Percentiles rank a stretch among this genome's conserved stretches.
phyloP scores from a whole-genome alignment of 2,797 vertebrate genomes.

The Hydrolagus colliei region DNA sequence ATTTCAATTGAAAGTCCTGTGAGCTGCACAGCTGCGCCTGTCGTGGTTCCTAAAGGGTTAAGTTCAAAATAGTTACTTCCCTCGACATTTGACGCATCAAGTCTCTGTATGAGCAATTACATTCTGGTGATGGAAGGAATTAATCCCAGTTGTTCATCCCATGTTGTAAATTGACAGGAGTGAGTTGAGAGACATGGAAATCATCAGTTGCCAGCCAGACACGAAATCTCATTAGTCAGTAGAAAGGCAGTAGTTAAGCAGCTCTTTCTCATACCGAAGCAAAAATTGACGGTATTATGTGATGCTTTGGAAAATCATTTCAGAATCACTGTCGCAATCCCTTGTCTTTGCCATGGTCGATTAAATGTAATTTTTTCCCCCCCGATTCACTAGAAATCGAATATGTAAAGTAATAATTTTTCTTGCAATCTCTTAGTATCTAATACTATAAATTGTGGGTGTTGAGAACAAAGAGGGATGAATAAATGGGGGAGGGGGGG shows the following conservation, averaged over 20 bases:
- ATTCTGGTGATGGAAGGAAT: neutral
- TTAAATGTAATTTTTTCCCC: conserved; percentile 7
- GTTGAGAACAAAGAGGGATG: no score
- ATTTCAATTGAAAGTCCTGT: no score
- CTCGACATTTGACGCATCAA: neutral
- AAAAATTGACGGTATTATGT: neutral
- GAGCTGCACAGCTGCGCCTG: no score
- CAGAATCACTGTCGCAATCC: neutral
- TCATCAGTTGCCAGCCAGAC: no score
- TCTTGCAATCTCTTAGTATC: neutral
- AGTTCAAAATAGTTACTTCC: neutral
- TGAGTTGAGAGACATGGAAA: neutral
- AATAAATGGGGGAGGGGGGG: no score
- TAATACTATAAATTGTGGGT: no score
- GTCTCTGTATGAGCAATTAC: neutral
- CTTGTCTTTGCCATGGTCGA: neutral
- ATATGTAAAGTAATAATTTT: neutral
- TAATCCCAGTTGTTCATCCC: conserved; percentile 11
- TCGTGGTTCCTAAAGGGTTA: neutral
- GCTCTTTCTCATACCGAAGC: no score
- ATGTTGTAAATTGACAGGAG: neutral
- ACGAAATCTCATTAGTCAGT: neutral
- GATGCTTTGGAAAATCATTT: neutral
- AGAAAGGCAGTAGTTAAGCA: neutral
- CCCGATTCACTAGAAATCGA: neutral